Conservation (phyloP, 2,113 vertebrate species). For the Zapornia atra region DNA sequence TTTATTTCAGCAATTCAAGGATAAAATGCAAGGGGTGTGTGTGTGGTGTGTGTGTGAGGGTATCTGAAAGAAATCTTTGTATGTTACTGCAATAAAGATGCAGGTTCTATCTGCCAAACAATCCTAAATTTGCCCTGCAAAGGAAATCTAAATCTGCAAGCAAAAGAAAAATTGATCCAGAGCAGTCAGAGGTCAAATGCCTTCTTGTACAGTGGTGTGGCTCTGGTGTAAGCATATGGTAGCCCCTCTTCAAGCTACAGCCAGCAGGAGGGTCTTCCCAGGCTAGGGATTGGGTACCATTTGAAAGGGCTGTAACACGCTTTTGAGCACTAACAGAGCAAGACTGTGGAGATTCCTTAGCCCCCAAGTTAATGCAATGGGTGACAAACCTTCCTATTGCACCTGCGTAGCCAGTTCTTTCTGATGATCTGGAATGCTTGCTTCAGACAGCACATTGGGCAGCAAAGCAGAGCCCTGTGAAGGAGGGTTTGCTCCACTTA, state of each 20-base stretch:
- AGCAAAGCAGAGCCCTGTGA: background rate
- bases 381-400: background rate
- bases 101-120: background rate
- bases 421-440: background rate
- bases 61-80: background rate
- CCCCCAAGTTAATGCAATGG: background rate
- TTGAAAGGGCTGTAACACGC: background rate
- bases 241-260: background rate
- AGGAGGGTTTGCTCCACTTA: background rate
- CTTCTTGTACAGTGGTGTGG: background rate
- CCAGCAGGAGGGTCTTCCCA: background rate
- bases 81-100: background rate
- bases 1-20: background rate
- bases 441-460: background rate
- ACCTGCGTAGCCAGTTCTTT: background rate
- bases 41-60: no score
- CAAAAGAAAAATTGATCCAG: background rate
- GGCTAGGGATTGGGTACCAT: background rate
- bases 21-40: background rate
- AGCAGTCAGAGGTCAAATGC: background rate
- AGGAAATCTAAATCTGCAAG: background rate
- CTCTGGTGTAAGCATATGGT: background rate
- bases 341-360: background rate
- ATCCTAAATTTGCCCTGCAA: background rate
- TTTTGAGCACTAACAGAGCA: background rate